Conservation (phyloP, 2,113 vertebrate genomes). For the Nymphicus hollandicus region DNA sequence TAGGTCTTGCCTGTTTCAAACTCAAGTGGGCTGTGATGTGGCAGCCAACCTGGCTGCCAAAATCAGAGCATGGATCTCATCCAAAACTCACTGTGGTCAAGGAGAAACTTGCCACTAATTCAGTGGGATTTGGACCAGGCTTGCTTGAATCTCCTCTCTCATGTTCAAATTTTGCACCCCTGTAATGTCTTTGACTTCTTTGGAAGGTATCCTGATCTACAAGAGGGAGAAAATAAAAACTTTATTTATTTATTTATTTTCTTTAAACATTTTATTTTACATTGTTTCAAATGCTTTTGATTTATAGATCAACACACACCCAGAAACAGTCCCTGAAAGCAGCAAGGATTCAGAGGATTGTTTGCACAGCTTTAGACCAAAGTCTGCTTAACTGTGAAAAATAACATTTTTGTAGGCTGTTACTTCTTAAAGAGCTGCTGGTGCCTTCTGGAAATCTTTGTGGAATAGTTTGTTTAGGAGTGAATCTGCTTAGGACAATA, state of each 20-base stretch:
- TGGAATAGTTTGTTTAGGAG: conserved; percentile 44
- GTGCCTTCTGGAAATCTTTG: conserved; percentile 37
- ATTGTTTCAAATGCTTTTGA: conserved; percentile 52
- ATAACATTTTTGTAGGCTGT: conserved; percentile 61
- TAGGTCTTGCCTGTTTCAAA: neutral
- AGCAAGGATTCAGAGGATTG: conserved; percentile 28
- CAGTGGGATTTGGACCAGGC: neutral
- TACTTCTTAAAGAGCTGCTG: conserved; percentile 37
- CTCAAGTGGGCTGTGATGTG: neutral
- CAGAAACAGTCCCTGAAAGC: conserved; percentile 29
- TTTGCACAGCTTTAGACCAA: conserved; percentile 64
- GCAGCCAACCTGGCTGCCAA: neutral
- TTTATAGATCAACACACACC: conserved; percentile 30
- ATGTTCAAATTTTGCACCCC: neutral
- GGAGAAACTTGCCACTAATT: neutral
- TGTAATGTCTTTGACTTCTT: neutral
- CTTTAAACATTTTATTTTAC: conserved; percentile 26
- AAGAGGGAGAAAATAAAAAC: neutral
- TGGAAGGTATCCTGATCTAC: neutral
- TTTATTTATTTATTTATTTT: neutral
- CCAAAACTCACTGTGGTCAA: neutral
- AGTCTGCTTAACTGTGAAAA: conserved; percentile 65
- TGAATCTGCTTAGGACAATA: conserved; percentile 39
- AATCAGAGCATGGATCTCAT: neutral
- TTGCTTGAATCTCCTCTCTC: neutral